A percentile compares a stretch with the other conserved stretches of the same genome.
Conservation (phyloP, 1,140 invertebrate species). For the Heterodera schachtii region DNA sequence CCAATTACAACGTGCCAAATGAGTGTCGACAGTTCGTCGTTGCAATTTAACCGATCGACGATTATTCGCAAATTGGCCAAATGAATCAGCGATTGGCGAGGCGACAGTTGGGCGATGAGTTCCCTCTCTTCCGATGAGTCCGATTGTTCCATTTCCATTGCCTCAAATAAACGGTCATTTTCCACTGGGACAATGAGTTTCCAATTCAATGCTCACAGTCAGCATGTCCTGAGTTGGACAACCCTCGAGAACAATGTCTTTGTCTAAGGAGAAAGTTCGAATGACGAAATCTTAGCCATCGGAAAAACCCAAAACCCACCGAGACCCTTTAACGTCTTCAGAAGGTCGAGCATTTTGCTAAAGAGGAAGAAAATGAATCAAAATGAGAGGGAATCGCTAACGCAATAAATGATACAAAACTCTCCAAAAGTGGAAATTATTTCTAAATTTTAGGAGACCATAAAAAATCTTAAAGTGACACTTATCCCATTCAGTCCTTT, state of each 20-base stretch:
- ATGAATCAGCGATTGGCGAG: constrained; percentile 21
- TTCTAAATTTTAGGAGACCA: too few relatives aligned
- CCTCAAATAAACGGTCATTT: constrained; percentile 8
- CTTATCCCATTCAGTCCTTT: too few relatives aligned
- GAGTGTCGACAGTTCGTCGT: constrained; percentile 13
- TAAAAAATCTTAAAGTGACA: too few relatives aligned
- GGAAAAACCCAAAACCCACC: constrained; percentile 9
- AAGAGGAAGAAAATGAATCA: constrained; percentile 4
- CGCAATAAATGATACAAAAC: too few relatives aligned
- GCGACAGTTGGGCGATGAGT: constrained; percentile 35
- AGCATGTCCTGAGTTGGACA: constrained; percentile 49
- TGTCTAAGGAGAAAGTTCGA: not conserved
- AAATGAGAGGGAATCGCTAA: not conserved
- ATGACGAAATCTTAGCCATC: too few relatives aligned
- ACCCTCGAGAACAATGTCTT: constrained; percentile 22
- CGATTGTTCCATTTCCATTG: constrained; percentile 40
- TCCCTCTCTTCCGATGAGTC: constrained; percentile 38
- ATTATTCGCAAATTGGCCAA: constrained; percentile 28
- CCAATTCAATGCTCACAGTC: not conserved
- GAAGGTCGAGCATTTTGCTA: constrained; percentile 45
- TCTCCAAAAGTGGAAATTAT: too few relatives aligned
- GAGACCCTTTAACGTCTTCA: constrained; percentile 42
- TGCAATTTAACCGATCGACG: not conserved
- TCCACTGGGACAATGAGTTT: too few relatives aligned
- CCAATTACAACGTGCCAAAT: constrained; percentile 46